A percentile compares a stretch with the other conserved stretches of the same genome.
phyloP scores from a whole-genome alignment of 2,797 vertebrate species.

The Artibeus lituratus region DNA sequence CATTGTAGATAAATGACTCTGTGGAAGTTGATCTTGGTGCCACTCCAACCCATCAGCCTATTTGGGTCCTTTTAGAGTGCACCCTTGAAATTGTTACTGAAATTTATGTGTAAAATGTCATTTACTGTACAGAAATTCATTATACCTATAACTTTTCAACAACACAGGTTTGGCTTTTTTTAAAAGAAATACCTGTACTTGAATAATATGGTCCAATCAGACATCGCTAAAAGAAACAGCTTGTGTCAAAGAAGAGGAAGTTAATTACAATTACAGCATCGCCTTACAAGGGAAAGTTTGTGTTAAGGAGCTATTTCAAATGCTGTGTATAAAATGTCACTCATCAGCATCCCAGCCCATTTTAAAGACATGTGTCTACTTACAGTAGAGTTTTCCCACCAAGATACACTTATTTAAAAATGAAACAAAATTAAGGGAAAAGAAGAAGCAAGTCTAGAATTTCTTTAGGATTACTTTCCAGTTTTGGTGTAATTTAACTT shows the following conservation, averaged over 20 bases:
- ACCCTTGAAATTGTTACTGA: background rate
- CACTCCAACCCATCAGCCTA: background rate
- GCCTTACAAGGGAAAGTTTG: background rate
- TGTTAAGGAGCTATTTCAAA: background rate
- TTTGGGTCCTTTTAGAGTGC: background rate
- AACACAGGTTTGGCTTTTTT: background rate
- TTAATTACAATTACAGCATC: background rate
- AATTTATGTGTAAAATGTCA: background rate
- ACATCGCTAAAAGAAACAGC: background rate
- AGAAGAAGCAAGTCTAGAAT: background rate
- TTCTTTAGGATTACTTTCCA: constrained; percentile 13
- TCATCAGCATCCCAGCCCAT: background rate
- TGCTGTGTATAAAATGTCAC: background rate
- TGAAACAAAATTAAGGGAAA: background rate
- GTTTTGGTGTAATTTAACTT: background rate
- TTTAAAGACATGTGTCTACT: background rate
- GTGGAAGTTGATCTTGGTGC: background rate
- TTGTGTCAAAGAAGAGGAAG: background rate
- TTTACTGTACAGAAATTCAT: background rate
- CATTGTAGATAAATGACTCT: background rate
- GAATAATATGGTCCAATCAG: background rate
- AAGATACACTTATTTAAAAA: background rate
- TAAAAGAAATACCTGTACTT: background rate
- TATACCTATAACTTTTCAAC: background rate
- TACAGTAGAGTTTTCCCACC: background rate